Conservation (phyloP, 2,888 invertebrate species). For the Conchocele bisecta region DNA sequence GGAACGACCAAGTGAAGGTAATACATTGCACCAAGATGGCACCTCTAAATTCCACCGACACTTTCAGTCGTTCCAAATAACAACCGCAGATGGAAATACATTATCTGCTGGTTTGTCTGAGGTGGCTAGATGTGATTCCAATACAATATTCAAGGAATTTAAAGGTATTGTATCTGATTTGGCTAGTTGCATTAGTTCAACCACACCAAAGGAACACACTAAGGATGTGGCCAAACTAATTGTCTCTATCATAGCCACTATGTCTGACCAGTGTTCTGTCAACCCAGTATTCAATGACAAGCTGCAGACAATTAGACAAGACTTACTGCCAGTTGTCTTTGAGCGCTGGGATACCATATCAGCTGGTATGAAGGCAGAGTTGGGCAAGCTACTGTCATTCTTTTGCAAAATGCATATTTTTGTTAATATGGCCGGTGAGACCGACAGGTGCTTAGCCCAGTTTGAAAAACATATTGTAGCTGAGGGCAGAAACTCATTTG, state of each 20-base stretch:
- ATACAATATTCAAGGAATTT: constrained; percentile 2
- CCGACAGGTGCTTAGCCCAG: constrained; percentile 25
- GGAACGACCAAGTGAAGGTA: not conserved
- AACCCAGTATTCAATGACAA: constrained; percentile 28
- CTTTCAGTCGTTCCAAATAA: constrained; percentile 39
- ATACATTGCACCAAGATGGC: constrained; percentile 41
- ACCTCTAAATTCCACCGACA: constrained; percentile 41
- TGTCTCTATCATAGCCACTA: constrained; percentile 24
- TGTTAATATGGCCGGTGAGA: constrained; percentile 33
- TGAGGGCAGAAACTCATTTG: constrained; percentile 20
- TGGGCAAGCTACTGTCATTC: constrained; percentile 11
- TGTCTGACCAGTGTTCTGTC: constrained; percentile 39
- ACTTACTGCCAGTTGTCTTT: constrained; percentile 22
- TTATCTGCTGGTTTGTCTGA: constrained; percentile 22
- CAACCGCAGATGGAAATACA: constrained; percentile 18
- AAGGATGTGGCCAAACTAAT: constrained; percentile 4
- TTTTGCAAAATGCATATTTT: constrained; percentile 52
- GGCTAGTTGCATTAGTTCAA: not conserved
- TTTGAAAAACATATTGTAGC: constrained; percentile 24
- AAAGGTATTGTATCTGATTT: not conserved
- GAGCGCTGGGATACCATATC: constrained; percentile 14
- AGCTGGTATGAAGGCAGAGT: constrained; percentile 7
- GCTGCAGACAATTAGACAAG: constrained; percentile 5
- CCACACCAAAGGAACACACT: not conserved
- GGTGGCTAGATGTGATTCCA: constrained; percentile 19